Conservation (phyloP, 1,140 invertebrate species). For the Eumaeus atala region DNA sequence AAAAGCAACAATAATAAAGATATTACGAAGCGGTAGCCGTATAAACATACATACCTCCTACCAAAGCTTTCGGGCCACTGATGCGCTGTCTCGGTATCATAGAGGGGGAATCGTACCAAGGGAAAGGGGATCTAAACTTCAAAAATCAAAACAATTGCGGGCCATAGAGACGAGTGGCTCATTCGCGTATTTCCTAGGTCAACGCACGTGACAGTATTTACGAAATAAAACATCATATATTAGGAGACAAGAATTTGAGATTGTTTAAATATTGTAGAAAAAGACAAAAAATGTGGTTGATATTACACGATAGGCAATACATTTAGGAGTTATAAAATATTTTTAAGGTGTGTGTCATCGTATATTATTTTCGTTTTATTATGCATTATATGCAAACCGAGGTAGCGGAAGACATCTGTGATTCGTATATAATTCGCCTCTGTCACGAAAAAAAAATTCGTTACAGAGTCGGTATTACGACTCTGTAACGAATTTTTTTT, state of each 20-base stretch:
- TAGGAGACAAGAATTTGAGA: conserved; percentile 12
- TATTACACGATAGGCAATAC: conserved; percentile 8
- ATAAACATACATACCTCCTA: conserved; percentile 6
- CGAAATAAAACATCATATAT: conserved; percentile 9
- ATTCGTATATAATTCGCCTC: no score
- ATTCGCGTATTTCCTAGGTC: not conserved
- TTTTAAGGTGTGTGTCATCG: conserved; percentile 10
- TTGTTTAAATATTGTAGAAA: conserved; percentile 7
- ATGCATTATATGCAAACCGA: no score
- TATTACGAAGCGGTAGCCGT: conserved; percentile 8
- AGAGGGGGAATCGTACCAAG: not conserved
- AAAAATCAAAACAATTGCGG: not conserved
- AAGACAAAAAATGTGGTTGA: conserved; percentile 4
- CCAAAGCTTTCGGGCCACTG: conserved; percentile 1
- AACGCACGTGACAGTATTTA: conserved; percentile 6
- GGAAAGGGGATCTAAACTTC: not conserved
- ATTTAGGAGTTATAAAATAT: conserved; percentile 8
- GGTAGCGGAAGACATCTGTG: no score
- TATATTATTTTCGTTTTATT: no score
- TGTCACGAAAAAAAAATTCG: no score
- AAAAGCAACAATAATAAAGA: not conserved
- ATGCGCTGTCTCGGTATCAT: not conserved
- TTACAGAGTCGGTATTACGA: no score
- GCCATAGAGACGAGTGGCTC: not conserved
- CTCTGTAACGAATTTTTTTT: no score